Conservation (phyloP, 2,797 vertebrate species). For the Arremon aurantiirostris region DNA sequence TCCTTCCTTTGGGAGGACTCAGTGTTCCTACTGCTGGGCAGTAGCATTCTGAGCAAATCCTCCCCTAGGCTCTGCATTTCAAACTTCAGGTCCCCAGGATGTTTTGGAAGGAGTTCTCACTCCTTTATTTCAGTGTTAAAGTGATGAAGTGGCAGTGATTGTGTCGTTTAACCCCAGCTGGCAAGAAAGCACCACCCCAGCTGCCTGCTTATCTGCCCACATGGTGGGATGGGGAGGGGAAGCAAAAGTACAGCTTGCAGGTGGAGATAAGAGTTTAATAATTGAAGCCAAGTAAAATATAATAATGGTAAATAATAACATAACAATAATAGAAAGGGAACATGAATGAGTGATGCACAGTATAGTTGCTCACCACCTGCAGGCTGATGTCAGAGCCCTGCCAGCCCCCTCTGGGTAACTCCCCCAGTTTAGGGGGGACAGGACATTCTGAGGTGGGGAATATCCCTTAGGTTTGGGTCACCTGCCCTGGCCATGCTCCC, state of each 20-base stretch:
- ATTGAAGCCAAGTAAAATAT: neutral
- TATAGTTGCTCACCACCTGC: neutral
- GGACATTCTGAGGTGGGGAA: neutral
- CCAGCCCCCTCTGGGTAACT: neutral
- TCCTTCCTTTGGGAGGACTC: neutral
- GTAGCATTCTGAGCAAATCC: neutral
- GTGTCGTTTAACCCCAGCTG: neutral
- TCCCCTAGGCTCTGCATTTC: neutral
- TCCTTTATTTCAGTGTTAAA: neutral
- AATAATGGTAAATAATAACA: neutral
- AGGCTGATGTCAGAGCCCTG: neutral
- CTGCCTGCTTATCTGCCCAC: accelerated
- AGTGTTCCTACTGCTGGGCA: neutral
- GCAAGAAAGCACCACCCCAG: neutral
- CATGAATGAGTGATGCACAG: neutral
- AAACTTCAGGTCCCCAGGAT: neutral
- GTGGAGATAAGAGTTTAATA: neutral
- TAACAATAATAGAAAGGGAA: neutral
- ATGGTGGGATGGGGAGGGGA: neutral
- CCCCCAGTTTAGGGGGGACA: neutral
- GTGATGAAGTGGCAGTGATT: neutral
- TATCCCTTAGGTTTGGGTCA: neutral
- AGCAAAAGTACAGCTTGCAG: neutral
- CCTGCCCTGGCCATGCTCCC: neutral
- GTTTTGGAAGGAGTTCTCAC: neutral